Evolutionary conservation across 2,888 invertebrate genomes (phyloP), one percentile per base, ranked within the genome.

Genomic region (Acrobasis suavella): DNA sequence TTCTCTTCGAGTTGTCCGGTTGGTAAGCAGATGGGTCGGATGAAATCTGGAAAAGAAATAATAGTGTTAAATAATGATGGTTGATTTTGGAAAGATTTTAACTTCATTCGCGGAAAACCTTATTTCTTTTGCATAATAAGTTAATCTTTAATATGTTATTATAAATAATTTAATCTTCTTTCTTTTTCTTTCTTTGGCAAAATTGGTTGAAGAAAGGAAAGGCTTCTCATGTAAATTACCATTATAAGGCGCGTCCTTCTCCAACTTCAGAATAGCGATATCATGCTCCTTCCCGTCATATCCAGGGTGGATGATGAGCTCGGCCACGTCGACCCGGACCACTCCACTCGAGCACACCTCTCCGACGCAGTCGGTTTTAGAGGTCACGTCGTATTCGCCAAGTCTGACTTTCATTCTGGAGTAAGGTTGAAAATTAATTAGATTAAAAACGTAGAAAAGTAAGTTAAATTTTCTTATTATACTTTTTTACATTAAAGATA

Each of bases 341-440:
- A 73, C 64, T 1, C 66, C 68, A 12, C 74, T 73, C 7, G 77
- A 74, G 58, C 79, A 80, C 2, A 75, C 70, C 1, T 70, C 77
- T 5, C 55, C 62, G 0, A 79, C 74, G 69, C 83, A 81, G 62
- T 87, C 87, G 42, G 60, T 59, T 8, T 75, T 68, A 7, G 75
- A 62, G 2, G 74, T 68, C 37, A 79, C 58, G 61, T 87, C 80
- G 67, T 85, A 85, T 69, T 87, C 87, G 8, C 86, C 85, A 16
- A 87, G 75, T 54, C 85, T 83, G 50, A 69, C 80, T 58, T 71
- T 74, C 64, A 85, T 60, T 51, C 82, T 77, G 69, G 10, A 67
- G 68, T 52, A n/a, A n/a, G n/a, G n/a, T n/a, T 65, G 42, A 32
- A n/a, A 32, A 32, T 32, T 7, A 32, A 32, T 32, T 32, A 22